A percentile compares a stretch with the other conserved stretches of the same genome.
Evolutionary conservation across 2,797 vertebrate species (phyloP).

Genomic region (Cyclura pinguis): DNA sequence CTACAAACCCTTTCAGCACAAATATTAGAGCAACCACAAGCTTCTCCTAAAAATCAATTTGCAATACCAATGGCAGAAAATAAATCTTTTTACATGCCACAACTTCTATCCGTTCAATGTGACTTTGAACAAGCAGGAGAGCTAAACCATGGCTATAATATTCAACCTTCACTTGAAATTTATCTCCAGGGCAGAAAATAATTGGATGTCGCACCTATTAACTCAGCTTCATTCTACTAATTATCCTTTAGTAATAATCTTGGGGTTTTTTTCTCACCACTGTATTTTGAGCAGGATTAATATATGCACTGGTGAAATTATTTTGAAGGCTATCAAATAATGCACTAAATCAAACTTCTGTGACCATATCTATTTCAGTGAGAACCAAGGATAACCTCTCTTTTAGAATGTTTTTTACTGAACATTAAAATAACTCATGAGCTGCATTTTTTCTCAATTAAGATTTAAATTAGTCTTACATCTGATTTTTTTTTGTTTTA

Average conservation of each 20-base stretch:
- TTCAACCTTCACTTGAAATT: slow-evolving; percentile 74
- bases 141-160: slow-evolving; percentile 66
- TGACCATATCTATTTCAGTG: slow-evolving; percentile 13
- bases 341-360: slow-evolving; percentile 60
- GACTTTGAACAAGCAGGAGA: slow-evolving; percentile 60
- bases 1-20: neutral
- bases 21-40: slow-evolving; percentile 35
- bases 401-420: neutral
- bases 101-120: slow-evolving; percentile 38
- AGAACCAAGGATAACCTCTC: slow-evolving; percentile 6
- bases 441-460: slow-evolving; percentile 14
- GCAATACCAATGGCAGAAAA: slow-evolving; percentile 39
- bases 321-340: slow-evolving; percentile 75
- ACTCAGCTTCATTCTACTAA: slow-evolving; percentile 84
- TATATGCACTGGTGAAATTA: slow-evolving; percentile 74
- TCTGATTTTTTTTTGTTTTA: slow-evolving; percentile 26
- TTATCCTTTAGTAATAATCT: slow-evolving; percentile 78
- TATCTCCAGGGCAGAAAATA: slow-evolving; percentile 83
- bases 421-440: slow-evolving; percentile 27
- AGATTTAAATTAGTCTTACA: slow-evolving; percentile 7
- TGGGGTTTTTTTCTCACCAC: slow-evolving; percentile 61
- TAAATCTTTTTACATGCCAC: slow-evolving; percentile 46
- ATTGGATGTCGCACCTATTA: slow-evolving; percentile 86
- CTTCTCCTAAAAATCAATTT: slow-evolving; percentile 10
- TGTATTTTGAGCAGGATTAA: slow-evolving; percentile 77